Percentiles rank a stretch among this genome's conserved stretches.
These are phyloP conservation scores for Drosophila kohkoa DNA, from an alignment of 1,140 invertebrate genomes.

Conservation along the genomic window DNA sequence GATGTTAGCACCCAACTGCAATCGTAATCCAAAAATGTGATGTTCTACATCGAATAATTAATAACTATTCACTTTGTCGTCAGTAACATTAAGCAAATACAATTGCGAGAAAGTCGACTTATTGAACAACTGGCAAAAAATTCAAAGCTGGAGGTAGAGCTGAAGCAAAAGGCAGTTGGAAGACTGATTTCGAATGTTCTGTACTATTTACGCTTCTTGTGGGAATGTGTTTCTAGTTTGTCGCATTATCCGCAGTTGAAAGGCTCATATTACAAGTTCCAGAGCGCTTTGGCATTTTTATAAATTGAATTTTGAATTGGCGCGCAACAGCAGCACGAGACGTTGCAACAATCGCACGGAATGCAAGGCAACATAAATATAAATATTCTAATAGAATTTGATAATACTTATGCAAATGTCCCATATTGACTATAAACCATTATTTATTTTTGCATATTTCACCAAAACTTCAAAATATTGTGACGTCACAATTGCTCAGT, in stretches of 20 bases:
- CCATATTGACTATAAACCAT: no score
- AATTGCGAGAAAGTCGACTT: neutral
- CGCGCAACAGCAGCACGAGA: neutral
- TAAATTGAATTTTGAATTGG: neutral
- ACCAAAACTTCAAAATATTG: neutral
- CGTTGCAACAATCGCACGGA: no score
- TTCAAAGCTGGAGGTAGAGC: neutral
- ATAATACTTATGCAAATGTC: no score
- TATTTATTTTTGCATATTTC: no score
- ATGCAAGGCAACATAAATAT: no score
- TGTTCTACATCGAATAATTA: neutral
- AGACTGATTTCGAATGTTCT: neutral
- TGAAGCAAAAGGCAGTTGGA: neutral
- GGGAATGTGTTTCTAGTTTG: conserved; percentile 25
- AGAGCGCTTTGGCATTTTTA: neutral
- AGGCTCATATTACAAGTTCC: neutral
- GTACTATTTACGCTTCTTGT: conserved; percentile 12
- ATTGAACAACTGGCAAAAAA: neutral
- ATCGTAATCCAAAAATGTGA: conserved; percentile 2
- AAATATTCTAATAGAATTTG: no score
- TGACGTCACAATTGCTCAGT: neutral
- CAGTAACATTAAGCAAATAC: neutral
- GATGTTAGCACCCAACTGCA: conserved; percentile 2
- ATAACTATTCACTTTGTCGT: neutral
- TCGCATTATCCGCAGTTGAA: neutral